Percentiles rank a stretch among this genome's conserved stretches.
These are phyloP conservation scores for Caenorhabditis drosophilae DNA, from an alignment of 2,888 invertebrate species.

Conservation along the genomic window DNA sequence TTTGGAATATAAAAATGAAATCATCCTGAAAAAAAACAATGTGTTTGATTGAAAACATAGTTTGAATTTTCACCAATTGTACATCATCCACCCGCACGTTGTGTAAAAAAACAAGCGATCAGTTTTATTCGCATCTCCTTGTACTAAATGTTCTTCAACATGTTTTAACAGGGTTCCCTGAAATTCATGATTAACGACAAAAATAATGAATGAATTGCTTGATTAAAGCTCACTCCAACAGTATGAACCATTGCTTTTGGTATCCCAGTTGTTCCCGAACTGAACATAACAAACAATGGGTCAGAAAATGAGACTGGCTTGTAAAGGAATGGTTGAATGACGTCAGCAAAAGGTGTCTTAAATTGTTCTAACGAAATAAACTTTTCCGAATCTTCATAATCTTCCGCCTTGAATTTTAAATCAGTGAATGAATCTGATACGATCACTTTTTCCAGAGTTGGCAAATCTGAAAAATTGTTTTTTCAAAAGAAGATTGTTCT, in stretches of 20 bases:
- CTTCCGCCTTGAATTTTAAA: constrained; percentile 25
- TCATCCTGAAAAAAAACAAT: constrained; percentile 37
- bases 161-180: constrained; percentile 75
- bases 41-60: background rate
- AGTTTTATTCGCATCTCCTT: constrained; percentile 71
- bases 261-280: constrained; percentile 75
- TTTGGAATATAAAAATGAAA: constrained; percentile 70
- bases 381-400: constrained; percentile 35
- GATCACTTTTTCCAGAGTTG: constrained; percentile 55
- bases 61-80: constrained; percentile 73
- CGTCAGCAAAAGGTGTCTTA: constrained; percentile 17
- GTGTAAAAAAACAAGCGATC: constrained; percentile 75
- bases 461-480: constrained; percentile 20
- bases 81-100: constrained; percentile 76
- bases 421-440: constrained; percentile 44
- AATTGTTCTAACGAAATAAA: constrained; percentile 38
- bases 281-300: constrained; percentile 74
- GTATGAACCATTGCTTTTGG: constrained; percentile 76
- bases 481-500: background rate
- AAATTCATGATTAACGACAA: no score
- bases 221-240: constrained; percentile 73
- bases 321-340: constrained; percentile 27
- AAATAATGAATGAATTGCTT: no score
- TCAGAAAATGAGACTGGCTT: constrained; percentile 73
- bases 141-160: constrained; percentile 74